Percentiles rank a stretch among this genome's conserved stretches.
Evolutionary conservation across 2,797 vertebrate genomes (phyloP).

Genomic region (Hypotaenidia okinawae): DNA sequence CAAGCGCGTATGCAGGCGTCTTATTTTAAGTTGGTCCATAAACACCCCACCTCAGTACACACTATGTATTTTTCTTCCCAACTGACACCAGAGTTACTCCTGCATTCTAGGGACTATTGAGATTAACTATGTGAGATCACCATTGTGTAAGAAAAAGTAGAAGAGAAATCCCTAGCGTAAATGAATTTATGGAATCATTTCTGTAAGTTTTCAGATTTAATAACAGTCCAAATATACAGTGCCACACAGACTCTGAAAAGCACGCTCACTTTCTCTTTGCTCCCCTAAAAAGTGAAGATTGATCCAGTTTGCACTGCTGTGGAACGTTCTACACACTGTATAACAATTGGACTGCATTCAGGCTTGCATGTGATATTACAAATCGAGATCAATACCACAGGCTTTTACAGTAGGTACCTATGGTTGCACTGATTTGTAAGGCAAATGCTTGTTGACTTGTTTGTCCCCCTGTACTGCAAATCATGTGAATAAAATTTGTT

Average conservation of each 20-base stretch:
- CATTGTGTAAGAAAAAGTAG: neutral
- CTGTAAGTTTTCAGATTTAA: neutral
- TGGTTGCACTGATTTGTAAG: neutral
- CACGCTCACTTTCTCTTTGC: neutral
- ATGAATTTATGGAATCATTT: neutral
- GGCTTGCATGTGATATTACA: neutral
- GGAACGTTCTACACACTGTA: neutral
- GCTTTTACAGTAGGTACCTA: neutral
- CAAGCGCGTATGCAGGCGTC: neutral
- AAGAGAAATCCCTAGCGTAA: neutral
- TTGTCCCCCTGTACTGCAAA: neutral
- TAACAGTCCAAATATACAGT: neutral
- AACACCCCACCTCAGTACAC: neutral
- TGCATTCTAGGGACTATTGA: neutral
- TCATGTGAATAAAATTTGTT: neutral
- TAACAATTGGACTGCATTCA: neutral
- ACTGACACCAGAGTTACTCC: neutral
- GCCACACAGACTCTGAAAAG: neutral
- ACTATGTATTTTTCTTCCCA: neutral
- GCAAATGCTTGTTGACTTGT: neutral
- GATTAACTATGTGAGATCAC: neutral
- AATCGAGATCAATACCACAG: conserved; percentile 8
- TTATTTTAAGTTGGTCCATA: neutral
- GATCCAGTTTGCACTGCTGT: neutral
- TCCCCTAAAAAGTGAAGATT: neutral